These are phyloP conservation scores for Nephila pilipes DNA, from an alignment of 1,140 invertebrate genomes.

Conservation along the genomic window DNA sequence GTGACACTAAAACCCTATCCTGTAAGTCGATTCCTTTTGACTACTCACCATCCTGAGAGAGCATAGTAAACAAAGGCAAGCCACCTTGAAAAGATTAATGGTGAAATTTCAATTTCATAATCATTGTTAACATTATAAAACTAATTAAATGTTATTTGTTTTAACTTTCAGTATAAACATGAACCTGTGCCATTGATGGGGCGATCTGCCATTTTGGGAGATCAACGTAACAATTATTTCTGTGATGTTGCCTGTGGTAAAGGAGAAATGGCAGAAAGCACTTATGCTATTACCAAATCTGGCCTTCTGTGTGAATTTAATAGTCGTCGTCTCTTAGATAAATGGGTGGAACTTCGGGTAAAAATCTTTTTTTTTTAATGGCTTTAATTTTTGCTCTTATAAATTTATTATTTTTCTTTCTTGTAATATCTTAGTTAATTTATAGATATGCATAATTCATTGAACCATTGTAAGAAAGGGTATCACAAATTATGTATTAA, in stretches of 20 bases:
- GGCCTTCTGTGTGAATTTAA: conserved; percentile 94
- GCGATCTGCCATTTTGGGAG: conserved; percentile 95
- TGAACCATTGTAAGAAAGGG: neutral
- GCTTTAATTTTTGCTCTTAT: no score
- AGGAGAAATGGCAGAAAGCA: conserved; percentile 89
- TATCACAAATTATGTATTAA: no score
- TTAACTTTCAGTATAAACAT: conserved; percentile 87
- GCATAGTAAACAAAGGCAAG: no score
- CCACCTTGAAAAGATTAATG: no score
- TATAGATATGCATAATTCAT: neutral
- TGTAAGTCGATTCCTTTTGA: no score
- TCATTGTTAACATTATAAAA: neutral
- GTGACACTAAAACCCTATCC: no score
- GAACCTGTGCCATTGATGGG: conserved; percentile 97
- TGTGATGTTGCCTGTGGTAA: conserved; percentile 95
- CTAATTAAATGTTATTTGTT: neutral
- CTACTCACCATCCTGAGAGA: no score
- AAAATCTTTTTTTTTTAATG: conserved; percentile 74
- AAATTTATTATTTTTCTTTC: neutral
- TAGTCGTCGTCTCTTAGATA: conserved; percentile 93
- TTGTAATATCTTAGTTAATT: neutral
- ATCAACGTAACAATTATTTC: conserved; percentile 97
- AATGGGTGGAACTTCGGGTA: conserved; percentile 96
- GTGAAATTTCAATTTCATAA: neutral
- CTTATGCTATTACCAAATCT: conserved; percentile 95